These are phyloP conservation scores for Dugesia japonica DNA, from an alignment of 2,888 invertebrate genomes.

Conservation along the genomic window DNA sequence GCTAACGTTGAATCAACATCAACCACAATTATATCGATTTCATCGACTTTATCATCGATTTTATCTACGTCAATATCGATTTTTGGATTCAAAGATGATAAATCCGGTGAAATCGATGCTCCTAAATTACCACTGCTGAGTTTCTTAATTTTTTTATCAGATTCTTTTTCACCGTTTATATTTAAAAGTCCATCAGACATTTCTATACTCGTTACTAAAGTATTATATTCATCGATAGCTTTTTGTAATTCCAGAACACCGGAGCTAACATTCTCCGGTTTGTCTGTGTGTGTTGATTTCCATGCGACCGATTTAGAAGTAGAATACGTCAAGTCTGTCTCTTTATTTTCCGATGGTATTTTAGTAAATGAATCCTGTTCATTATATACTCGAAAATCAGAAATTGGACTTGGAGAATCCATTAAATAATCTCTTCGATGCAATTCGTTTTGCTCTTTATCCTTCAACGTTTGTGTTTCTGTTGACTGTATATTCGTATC, in stretches of 20 bases:
- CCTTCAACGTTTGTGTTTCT: neutral
- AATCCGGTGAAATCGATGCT: neutral
- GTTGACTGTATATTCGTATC: neutral
- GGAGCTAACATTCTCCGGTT: neutral
- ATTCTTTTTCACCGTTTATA: neutral
- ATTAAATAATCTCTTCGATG: neutral
- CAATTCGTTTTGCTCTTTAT: neutral
- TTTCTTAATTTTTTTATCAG: neutral
- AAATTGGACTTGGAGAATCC: neutral
- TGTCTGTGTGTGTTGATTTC: neutral
- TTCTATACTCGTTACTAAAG: neutral
- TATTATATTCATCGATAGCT: conserved; percentile 6
- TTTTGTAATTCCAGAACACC: conserved; percentile 8
- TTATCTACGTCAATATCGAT: neutral
- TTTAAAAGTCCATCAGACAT: neutral
- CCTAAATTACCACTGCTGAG: neutral
- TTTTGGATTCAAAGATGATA: neutral
- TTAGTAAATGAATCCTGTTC: neutral
- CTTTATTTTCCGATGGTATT: neutral
- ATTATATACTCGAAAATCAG: neutral
- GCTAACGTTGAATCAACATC: neutral
- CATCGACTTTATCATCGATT: neutral
- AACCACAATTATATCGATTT: neutral
- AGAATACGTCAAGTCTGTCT: neutral
- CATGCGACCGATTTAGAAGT: neutral